Base-by-base conservation (phyloP, 1,140 invertebrate genomes). In the Penaeus japonicus region DNA sequence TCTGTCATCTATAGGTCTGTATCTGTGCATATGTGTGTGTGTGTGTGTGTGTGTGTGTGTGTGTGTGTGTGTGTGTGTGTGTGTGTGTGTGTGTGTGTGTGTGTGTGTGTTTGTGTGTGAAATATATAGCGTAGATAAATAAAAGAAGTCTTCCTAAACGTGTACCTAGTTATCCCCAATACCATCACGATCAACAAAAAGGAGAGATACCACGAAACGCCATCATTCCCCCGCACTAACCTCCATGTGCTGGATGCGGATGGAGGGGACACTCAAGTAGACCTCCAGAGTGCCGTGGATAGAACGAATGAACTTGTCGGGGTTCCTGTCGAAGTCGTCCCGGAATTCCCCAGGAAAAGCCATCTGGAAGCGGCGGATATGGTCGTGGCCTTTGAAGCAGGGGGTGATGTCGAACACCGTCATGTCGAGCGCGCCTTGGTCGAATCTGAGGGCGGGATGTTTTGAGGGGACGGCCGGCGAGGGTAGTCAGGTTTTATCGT, bases 341-440 rank as follows among this genome's bases (percentile, higher is more conserved):
- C 85, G 55, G 24, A 70, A 81, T 3, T 65, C 57, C 5, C 77
- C 57, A 1, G 85, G 73, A n/a, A 87, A 87, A n/a, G 77, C 85
- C 18, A 87, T 59, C 78, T 87, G 77, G 57, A 87, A 87, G 4
- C 84, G 30, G 17, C 84, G 32, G 73, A 85, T 79, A n/a, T 85
- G 84, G 73, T 79, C 73, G 30, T 85, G 84, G 54, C 84, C 84
- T 15, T 12, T n/a, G 84, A 79, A 85, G 55, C 84, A 85, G 18
- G 84, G 75, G 5, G 84, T 85, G 75, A 79, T 85, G 73, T 85
- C 84, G 35, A 57, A 85, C 7, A 79, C 75, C 2, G 12, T 59
- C 55, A 79, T 53, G 73, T 54, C 59, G 54, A 75, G 84, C 0
- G 4, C 17, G 27, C 39, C 2, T 27, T 79, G 73, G 1, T 85